A percentile compares a stretch with the other conserved stretches of the same genome.
These are phyloP conservation scores for Axinella damicornis DNA, from an alignment of 37 sponge, comb jelly and placozoan genomes.

Conservation along the genomic window DNA sequence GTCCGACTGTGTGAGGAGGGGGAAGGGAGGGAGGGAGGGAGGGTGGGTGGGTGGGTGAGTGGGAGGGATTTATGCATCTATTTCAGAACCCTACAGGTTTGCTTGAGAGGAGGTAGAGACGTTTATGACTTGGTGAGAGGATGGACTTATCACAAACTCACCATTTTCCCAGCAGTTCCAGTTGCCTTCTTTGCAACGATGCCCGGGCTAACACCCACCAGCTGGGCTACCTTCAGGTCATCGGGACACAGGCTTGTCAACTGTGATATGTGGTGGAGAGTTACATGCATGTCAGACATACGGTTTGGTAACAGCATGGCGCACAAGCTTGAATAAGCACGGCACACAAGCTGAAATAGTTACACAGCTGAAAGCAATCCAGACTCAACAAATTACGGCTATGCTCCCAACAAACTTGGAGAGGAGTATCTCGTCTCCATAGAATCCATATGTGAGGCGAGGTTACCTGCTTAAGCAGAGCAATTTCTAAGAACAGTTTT, in stretches of 20 bases:
- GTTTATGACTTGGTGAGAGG: background rate
- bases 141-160: background rate
- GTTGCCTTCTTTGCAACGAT: conserved; percentile 65
- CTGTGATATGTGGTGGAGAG: conserved; percentile 2
- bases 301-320: background rate
- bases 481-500: no score
- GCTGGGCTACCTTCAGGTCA: conserved; percentile 72
- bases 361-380: no score
- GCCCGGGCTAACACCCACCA: conserved; percentile 62
- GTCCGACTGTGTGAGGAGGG: conserved; percentile 8
- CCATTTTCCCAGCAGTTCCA: conserved; percentile 66
- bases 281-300: background rate
- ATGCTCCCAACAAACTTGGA: no score
- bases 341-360: no score
- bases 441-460: no score
- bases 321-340: no score
- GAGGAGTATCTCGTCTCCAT: no score
- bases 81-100: no score
- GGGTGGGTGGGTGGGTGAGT: no score
- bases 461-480: no score
- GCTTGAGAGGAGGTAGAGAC: background rate
- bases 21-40: background rate
- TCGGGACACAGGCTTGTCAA: conserved; percentile 48
- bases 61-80: no score
- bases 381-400: no score